Base-by-base conservation (phyloP, 2,113 vertebrate species). In the Nibea coibor region DNA sequence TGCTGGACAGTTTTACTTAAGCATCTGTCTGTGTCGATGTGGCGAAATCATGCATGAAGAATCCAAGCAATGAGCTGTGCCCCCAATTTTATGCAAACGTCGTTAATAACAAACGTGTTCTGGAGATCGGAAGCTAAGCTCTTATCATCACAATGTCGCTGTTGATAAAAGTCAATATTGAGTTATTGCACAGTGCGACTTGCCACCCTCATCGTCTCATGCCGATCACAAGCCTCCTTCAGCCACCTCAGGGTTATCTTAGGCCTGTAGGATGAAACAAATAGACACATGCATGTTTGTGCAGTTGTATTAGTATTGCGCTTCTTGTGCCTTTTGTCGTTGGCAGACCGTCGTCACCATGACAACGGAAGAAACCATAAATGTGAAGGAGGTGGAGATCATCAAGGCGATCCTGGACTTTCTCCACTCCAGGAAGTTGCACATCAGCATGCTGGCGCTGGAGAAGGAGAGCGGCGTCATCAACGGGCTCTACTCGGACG, bases 401-500 rank as follows among this genome's bases (percentile, higher is more conserved):
- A 97, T 99, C 89, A 99, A 99, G 90, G 93, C 97, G 82, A 96
- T 99, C 93, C 90, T 99, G 83, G 98, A 99, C 93, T 99, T 99
- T 86, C 95, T 99, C 77, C 96, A 99, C 95, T 96, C 96, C 81
- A 96, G 96, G 89, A 99, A 98, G 93, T 94, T 99, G 86, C 98
- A 99, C 89, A 99, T 99, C 88, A 98, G 97, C 86, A 99, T 99
- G 98, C 86, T 99, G 88, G 97, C 98, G 0, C 95, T 99, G 82
- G 98, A 99, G 86, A 98, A 98, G 86, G 98, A 99, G 94, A 99
- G 98, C 0, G 98, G 98, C 0, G 96, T 99, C 82, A 99, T 99
- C 88, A 99, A 99, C 75, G 98, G 98, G 24, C 96, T 99, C 12
- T 99, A 98, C 93, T 99, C 98, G 48, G 98, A 99, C 86, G 98